Conservation (phyloP, 2,888 invertebrate genomes). For the Tenthredo notha region DNA sequence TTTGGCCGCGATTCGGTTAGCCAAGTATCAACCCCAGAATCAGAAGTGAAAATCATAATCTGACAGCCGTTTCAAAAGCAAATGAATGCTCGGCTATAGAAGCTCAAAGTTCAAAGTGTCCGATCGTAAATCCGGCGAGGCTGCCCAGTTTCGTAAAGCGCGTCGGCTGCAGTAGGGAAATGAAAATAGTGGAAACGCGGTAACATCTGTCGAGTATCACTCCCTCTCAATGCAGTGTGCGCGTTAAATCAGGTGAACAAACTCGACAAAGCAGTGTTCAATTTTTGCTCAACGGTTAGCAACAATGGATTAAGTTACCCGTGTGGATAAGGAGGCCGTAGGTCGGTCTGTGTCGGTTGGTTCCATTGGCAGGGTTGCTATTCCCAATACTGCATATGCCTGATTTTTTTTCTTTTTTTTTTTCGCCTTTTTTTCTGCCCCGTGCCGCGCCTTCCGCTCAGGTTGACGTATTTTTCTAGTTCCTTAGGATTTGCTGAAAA, state of each 20-base stretch:
- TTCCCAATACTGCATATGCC: constrained; percentile 44
- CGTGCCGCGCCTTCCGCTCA: constrained; percentile 50
- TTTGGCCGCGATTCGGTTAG: constrained; percentile 43
- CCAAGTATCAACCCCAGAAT: constrained; percentile 43
- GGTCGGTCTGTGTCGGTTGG: constrained; percentile 34
- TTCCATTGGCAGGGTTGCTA: constrained; percentile 21
- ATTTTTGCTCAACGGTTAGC: constrained; percentile 50
- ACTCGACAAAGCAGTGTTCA: constrained; percentile 52
- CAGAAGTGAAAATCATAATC: constrained; percentile 56
- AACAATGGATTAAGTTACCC: constrained; percentile 52
- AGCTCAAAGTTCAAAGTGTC: constrained; percentile 47
- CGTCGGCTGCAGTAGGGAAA: constrained; percentile 47
- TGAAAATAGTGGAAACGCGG: constrained; percentile 60
- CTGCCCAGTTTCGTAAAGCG: constrained; percentile 15
- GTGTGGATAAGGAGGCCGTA: constrained; percentile 47
- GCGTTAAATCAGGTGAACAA: constrained; percentile 76
- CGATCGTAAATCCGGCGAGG: constrained; percentile 49
- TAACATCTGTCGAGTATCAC: constrained; percentile 77
- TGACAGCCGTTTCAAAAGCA: constrained; percentile 62
- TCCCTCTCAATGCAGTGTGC: constrained; percentile 69
- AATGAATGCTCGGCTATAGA: constrained; percentile 32
- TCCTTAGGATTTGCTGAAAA: constrained; percentile 38
- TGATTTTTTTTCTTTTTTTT: constrained; percentile 10
- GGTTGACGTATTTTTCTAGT: constrained; percentile 48
- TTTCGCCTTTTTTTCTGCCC: constrained; percentile 30